A percentile compares a stretch with the other conserved stretches of the same genome.
These are phyloP conservation scores for Drosophila miranda DNA, from an alignment of 1,140 invertebrate genomes.

Conservation along the genomic window DNA sequence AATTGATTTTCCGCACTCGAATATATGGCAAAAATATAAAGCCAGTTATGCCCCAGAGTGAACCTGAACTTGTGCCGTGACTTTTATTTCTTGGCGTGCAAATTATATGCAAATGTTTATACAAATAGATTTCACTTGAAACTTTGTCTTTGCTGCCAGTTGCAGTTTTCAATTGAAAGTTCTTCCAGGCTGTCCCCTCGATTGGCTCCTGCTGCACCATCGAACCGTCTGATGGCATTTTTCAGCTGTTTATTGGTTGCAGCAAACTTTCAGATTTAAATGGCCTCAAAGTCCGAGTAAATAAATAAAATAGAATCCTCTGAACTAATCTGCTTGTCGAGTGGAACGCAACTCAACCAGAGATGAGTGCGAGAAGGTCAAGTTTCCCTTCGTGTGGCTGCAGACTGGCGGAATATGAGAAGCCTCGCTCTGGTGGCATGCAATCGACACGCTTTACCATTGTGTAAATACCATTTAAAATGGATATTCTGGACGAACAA, in stretches of 20 bases:
- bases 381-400: constrained; percentile 23
- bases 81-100: constrained; percentile 22
- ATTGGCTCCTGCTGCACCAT: background rate
- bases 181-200: constrained; percentile 19
- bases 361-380: constrained; percentile 12
- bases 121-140: constrained; percentile 45
- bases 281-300: constrained; percentile 32
- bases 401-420: constrained; percentile 19
- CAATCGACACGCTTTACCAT: constrained; percentile 19
- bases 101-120: constrained; percentile 33
- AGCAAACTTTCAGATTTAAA: constrained; percentile 30
- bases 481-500: constrained; percentile 28
- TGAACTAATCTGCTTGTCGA: constrained; percentile 30
- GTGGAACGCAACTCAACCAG: background rate
- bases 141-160: constrained; percentile 40
- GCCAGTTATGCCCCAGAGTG: constrained; percentile 7
- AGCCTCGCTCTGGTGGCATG: constrained; percentile 12
- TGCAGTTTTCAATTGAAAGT: constrained; percentile 58
- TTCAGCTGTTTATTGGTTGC: constrained; percentile 40
- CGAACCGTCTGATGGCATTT: background rate
- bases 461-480: constrained; percentile 19
- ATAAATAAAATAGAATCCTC: constrained; percentile 41
- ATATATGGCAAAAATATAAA: constrained; percentile 5
- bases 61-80: constrained; percentile 22
- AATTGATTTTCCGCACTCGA: constrained; percentile 7